Evolutionary conservation across 2,113 vertebrate genomes (phyloP).

Genomic region (Microtus montanus): DNA sequence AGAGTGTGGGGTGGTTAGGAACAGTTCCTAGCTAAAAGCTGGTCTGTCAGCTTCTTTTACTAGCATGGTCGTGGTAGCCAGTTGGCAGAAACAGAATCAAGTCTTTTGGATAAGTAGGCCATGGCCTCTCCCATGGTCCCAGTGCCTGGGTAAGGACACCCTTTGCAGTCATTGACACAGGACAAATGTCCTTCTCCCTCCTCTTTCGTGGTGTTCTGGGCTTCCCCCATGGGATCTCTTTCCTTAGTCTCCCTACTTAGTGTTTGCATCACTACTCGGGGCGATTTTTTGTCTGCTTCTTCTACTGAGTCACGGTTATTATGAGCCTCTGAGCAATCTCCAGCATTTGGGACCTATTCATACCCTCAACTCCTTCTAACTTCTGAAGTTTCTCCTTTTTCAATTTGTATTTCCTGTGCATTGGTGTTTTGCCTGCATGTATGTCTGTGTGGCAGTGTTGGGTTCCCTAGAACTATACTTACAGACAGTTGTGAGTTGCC

Average conservation of each 20-base stretch:
- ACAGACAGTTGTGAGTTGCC: neutral
- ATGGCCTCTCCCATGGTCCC: neutral
- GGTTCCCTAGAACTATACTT: neutral
- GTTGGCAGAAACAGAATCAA: neutral
- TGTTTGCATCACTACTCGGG: neutral
- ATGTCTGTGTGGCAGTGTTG: neutral
- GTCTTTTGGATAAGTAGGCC: neutral
- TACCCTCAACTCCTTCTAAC: neutral
- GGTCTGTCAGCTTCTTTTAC: neutral
- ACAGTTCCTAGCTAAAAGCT: neutral
- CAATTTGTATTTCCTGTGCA: neutral
- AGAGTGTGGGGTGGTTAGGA: neutral
- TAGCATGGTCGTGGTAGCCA: too few species aligned
- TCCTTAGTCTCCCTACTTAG: too few species aligned
- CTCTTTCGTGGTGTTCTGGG: fast-evolving
- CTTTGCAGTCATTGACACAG: neutral
- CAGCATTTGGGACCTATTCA: neutral
- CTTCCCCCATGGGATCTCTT: neutral
- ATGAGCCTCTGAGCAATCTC: neutral
- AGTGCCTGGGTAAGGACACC: neutral
- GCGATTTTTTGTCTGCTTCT: neutral
- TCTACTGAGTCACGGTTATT: neutral
- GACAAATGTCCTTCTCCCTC: neutral
- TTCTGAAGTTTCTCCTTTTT: neutral
- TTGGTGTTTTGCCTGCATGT: neutral